phyloP scores from a whole-genome alignment of 2,797 vertebrate genomes.

The Helarctos malayanus region DNA sequence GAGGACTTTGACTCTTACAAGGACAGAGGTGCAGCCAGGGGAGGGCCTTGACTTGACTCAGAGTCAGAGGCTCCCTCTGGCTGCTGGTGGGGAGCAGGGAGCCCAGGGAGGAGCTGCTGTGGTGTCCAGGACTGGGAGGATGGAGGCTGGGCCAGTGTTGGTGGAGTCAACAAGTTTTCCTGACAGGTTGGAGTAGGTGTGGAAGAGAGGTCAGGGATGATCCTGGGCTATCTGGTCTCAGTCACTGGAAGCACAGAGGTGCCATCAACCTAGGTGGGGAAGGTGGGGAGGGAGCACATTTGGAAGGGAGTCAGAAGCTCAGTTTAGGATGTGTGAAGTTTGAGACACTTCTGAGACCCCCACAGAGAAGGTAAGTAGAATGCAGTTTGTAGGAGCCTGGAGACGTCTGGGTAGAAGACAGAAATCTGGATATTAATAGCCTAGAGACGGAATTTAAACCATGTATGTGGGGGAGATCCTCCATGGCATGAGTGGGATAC shows the following conservation, averaged over 20 bases:
- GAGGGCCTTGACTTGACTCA: neutral
- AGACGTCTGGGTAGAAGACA: neutral
- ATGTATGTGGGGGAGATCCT: neutral
- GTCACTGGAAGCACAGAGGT: neutral
- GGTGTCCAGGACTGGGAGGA: neutral
- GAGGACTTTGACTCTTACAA: neutral
- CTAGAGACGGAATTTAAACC: neutral
- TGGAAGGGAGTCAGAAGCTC: neutral
- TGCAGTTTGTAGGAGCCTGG: neutral
- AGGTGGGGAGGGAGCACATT: neutral
- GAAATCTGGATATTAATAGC: neutral
- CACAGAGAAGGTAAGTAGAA: neutral
- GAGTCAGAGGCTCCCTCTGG: neutral
- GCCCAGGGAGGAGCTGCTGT: neutral
- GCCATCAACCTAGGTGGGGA: neutral
- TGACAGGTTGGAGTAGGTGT: neutral
- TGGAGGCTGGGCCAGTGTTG: neutral
- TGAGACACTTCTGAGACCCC: neutral
- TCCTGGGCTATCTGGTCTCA: neutral
- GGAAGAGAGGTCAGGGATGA: neutral
- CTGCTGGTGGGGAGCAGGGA: neutral
- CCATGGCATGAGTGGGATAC: neutral
- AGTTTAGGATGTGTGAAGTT: neutral
- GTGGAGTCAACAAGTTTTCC: neutral
- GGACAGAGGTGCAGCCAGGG: neutral